Base-by-base conservation (phyloP, 2,113 vertebrate genomes). In the Orcinus orca region DNA sequence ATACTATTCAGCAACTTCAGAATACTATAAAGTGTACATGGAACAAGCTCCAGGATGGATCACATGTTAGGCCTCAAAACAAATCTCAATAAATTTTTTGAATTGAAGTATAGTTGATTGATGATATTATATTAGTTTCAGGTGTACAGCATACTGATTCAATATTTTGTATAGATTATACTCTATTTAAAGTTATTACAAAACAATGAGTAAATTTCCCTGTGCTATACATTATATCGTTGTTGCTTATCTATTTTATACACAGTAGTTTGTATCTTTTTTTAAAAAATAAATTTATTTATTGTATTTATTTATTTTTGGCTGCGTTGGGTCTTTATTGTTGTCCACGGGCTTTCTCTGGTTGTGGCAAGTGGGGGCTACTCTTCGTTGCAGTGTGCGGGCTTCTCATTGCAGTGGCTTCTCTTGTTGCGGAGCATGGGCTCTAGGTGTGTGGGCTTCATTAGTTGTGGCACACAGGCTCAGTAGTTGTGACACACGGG, bases 311-410 rank as follows among this genome's bases (percentile, higher is more conserved):
- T 53, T 15, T 53, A 53, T 17, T 53, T 53, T 53, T 53, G 53
- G 53, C 53, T 53, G 53, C 0, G 0, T 17, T 53, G 53, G 53
- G 53, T 53, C 53, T 6, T 53, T 53, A 53, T 53, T 53, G 53
- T 53, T 53, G 53, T 53, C 15, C 53, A 53, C 5, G 5, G 53
- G 53, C 15, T 53, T 53, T 53, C 5, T 53, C 53, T 53, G 53
- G 53, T 17, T 53, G 53, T 0, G 1, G 53, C 5, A 1, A 53
- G 15, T 1, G 0, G 53, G 53, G 15, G 15, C 15, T 53, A 53
- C 15, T 53, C 53, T 53, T 53, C 1, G 5, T 53, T 53, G 53
- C 53, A 17, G 53, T 53, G 53, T 5, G 4, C 1, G 1, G 53
- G 53, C 53, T 53, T 53, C 53, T 53, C 15, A 53, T 53, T 53